A percentile compares a stretch with the other conserved stretches of the same genome.
Conservation (phyloP, 1,140 invertebrate genomes). For the Colletes latitarsis region DNA sequence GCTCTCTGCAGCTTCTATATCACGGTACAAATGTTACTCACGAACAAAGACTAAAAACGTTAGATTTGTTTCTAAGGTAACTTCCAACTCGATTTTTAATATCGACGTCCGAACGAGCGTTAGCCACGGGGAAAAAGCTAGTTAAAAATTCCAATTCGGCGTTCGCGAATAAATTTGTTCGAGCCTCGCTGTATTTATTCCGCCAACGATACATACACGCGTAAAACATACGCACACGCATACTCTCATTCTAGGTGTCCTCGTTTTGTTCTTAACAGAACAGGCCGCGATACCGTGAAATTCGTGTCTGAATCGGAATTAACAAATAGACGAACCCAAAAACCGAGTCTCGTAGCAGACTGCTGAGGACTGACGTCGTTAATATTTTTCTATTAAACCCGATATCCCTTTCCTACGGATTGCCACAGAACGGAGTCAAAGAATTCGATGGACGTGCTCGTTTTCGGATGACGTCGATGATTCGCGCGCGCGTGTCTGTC, state of each 20-base stretch:
- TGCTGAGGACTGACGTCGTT: background rate
- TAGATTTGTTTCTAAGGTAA: too few species aligned
- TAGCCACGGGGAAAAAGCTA: too few species aligned
- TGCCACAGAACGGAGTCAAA: background rate
- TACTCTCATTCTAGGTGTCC: background rate
- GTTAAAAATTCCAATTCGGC: too few species aligned
- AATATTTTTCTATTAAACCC: slow-evolving; percentile 12
- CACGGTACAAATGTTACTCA: too few species aligned
- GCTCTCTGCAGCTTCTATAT: too few species aligned
- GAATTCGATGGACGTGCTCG: background rate
- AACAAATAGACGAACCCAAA: background rate
- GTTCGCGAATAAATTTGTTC: too few species aligned
- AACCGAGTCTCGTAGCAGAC: background rate
- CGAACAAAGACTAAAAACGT: too few species aligned
- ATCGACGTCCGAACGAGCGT: too few species aligned
- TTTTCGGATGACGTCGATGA: background rate
- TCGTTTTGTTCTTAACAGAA: slow-evolving; percentile 25
- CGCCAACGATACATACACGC: background rate
- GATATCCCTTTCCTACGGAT: background rate
- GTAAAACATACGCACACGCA: background rate
- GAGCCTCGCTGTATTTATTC: too few species aligned
- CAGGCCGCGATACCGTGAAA: background rate
- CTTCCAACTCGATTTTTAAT: too few species aligned
- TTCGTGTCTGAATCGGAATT: background rate
- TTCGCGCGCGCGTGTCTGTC: background rate